Evolutionary conservation across 2,888 invertebrate species (phyloP), one percentile per base, ranked within the genome.

Genomic region (Thera britannica): DNA sequence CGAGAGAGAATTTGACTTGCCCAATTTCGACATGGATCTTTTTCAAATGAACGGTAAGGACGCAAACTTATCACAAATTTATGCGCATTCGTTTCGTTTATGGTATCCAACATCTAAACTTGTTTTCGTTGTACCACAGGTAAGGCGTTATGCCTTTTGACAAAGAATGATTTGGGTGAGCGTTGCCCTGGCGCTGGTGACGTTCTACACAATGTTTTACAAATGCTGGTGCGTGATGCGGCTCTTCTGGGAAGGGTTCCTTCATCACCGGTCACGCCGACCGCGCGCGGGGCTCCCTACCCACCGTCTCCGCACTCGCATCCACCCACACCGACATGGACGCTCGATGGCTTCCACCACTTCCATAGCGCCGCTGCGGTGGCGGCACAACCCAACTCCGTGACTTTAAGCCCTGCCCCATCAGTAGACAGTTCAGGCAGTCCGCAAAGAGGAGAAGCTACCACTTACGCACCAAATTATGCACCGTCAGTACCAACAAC

Each of bases 161-260:
- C 97, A 58, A 97, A 98, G 87, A 96, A 96, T 12, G 98, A 99
- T 89, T 95, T 99, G 78, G 97, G 97, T 38, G 98, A 98, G 84
- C 95, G 99, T 67, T 98, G 98, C 78, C 98, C 98, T 0, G 97
- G 98, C 34, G 98, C 98, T 46, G 99, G 99, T 2, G 99, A 99
- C 86, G 97, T 99, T 34, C 93, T 99, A 72, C 98, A 98, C 94
- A 99, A 99, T 90, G 98, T 98, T 46, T 95, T 99, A 57, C 97
- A 97, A 86, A 96, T 98, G 95, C 92, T 98, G 70, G 96, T 97
- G 64, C 95, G 97, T 52, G 97, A 98, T 85, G 96, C 97, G 72
- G 96, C 96, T 80, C 95, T 96, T 84, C 90, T 97, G 81, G 97
- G 97, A 77, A 95, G 96, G 92, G 96, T 97, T 84, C 95, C 97